A percentile compares a stretch with the other conserved stretches of the same genome.
Evolutionary conservation across 2,888 invertebrate species (phyloP).

Genomic region (Chironomus riparius): DNA sequence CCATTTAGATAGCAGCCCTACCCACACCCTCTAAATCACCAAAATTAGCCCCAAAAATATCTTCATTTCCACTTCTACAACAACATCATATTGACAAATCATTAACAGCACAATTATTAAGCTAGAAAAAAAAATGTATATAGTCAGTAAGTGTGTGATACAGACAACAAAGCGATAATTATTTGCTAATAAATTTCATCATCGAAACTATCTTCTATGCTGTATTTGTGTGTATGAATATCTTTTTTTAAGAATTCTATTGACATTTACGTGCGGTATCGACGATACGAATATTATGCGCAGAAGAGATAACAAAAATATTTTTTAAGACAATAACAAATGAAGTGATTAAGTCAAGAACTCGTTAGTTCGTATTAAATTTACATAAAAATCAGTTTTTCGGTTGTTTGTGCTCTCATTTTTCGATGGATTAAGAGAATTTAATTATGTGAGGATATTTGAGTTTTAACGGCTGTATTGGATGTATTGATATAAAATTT

Average conservation of each 20-base stretch:
- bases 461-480: too few relatives aligned
- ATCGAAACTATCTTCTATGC: background rate
- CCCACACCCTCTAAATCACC: too few relatives aligned
- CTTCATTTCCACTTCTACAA: too few relatives aligned
- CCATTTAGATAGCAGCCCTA: too few relatives aligned
- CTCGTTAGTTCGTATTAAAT: background rate
- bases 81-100: too few relatives aligned
- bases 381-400: background rate
- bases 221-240: background rate
- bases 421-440: too few relatives aligned
- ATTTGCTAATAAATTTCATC: background rate
- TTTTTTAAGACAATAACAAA: background rate
- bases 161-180: background rate
- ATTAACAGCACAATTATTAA: too few relatives aligned
- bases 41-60: too few relatives aligned
- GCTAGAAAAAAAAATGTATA: too few relatives aligned
- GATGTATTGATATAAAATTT: too few relatives aligned
- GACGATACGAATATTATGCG: background rate
- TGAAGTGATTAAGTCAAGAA: background rate
- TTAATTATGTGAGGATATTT: too few relatives aligned
- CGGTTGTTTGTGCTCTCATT: too few relatives aligned
- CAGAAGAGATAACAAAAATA: background rate
- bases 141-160: background rate
- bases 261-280: background rate
- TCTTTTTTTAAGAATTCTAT: background rate